Evolutionary conservation across 1,140 invertebrate species (phyloP).

Genomic region (Colletes latitarsis): DNA sequence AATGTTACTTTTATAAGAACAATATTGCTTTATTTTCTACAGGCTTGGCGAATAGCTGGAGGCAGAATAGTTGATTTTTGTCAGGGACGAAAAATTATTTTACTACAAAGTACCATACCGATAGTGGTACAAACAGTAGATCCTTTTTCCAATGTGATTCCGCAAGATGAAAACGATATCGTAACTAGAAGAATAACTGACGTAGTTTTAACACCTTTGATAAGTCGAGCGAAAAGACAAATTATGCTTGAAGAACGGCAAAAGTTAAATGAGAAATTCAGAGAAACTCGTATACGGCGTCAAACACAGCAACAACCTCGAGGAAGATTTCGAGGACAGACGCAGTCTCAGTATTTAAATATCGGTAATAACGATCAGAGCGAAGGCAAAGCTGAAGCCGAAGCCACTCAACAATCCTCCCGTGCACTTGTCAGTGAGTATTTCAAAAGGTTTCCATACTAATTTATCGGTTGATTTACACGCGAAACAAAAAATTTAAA

Average conservation of each 20-base stretch:
- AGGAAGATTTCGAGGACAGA: constrained; percentile 85
- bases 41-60: constrained; percentile 76
- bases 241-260: constrained; percentile 61
- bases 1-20: background rate
- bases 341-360: constrained; percentile 90
- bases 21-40: constrained; percentile 1
- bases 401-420: constrained; percentile 87
- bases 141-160: constrained; percentile 69
- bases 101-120: constrained; percentile 62
- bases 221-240: constrained; percentile 60
- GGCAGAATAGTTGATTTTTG: constrained; percentile 73
- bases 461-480: background rate
- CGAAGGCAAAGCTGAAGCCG: constrained; percentile 89
- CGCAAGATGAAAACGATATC: constrained; percentile 66
- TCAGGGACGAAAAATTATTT: constrained; percentile 58
- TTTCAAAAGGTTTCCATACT: constrained; percentile 3
- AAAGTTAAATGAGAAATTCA: constrained; percentile 42
- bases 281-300: constrained; percentile 47
- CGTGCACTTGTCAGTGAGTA: constrained; percentile 89
- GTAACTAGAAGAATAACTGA: constrained; percentile 57
- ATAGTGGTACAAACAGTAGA: constrained; percentile 21
- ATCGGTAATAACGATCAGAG: constrained; percentile 81
- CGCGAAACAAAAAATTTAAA: constrained; percentile 15
- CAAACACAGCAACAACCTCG: constrained; percentile 59
- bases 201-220: constrained; percentile 56